Evolutionary conservation across 1,140 invertebrate genomes (phyloP).

Genomic region (Bursaphelenchus mucronatus): DNA sequence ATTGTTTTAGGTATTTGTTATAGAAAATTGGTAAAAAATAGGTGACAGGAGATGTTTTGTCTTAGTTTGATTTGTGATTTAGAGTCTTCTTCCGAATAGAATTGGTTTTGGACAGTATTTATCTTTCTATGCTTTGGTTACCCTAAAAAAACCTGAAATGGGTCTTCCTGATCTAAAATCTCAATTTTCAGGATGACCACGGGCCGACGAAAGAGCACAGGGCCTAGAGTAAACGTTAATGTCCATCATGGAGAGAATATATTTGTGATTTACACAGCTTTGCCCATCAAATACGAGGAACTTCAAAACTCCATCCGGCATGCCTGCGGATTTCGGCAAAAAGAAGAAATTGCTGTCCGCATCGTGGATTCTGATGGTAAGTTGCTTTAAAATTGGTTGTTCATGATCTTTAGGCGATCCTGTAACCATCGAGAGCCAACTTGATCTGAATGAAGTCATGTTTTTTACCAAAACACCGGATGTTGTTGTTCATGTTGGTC

Average conservation of each 20-base stretch:
- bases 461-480: slow-evolving; percentile 90
- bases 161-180: too few species aligned
- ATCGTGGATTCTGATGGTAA: slow-evolving; percentile 97
- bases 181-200: too few species aligned
- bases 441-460: slow-evolving; percentile 91
- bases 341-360: slow-evolving; percentile 90
- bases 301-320: slow-evolving; percentile 47
- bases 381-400: slow-evolving; percentile 16
- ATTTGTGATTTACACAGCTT: slow-evolving; percentile 49
- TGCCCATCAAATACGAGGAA: slow-evolving; percentile 41
- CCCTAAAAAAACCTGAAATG: too few species aligned
- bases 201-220: slow-evolving; percentile 8
- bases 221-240: slow-evolving; percentile 38
- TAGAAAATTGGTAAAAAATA: too few species aligned
- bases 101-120: too few species aligned
- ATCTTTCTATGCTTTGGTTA: too few species aligned
- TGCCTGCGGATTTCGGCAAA: slow-evolving; percentile 48
- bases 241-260: slow-evolving; percentile 44
- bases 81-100: too few species aligned
- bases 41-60: too few species aligned
- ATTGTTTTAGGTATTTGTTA: too few species aligned
- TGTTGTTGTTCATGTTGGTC: slow-evolving; percentile 85
- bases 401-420: slow-evolving; percentile 70
- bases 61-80: too few species aligned
- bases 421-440: slow-evolving; percentile 88